Percentiles rank a stretch among this genome's conserved stretches.
phyloP scores from a whole-genome alignment of 1,140 invertebrate species.

The Callitettix versicolor region DNA sequence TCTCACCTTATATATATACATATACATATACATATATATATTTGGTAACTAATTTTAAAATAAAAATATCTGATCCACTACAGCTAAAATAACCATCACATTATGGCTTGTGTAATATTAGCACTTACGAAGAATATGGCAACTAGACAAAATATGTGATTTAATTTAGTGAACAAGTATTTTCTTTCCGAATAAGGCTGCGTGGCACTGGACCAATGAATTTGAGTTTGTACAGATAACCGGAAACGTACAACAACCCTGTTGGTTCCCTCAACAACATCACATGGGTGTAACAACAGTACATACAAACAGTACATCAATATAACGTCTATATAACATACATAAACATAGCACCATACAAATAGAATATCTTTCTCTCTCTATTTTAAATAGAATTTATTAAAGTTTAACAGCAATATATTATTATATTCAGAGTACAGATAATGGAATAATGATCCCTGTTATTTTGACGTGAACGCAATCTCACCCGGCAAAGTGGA shows the following conservation, averaged over 20 bases:
- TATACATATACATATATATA: neutral
- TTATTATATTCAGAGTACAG: too few species aligned
- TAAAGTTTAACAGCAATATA: too few species aligned
- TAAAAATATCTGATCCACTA: neutral
- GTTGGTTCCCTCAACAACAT: slow-evolving; percentile 2
- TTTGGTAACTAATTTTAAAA: neutral
- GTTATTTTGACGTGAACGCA: too few species aligned
- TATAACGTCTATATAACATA: neutral
- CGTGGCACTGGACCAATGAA: slow-evolving; percentile 4
- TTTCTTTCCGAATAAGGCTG: slow-evolving; percentile 7
- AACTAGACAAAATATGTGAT: neutral
- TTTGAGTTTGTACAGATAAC: neutral
- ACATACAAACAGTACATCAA: slow-evolving; percentile 1
- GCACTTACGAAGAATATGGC: neutral
- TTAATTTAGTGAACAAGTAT: neutral
- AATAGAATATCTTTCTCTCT: neutral
- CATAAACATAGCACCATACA: neutral
- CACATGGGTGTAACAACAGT: slow-evolving; percentile 1
- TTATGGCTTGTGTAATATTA: neutral
- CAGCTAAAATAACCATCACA: neutral
- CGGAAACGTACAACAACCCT: neutral
- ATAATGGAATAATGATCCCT: too few species aligned
- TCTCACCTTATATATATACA: too few species aligned
- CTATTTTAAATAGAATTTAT: too few species aligned
- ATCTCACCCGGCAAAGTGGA: too few species aligned